Conservation (phyloP, 2,888 invertebrate genomes). For the Metalampra italica region DNA sequence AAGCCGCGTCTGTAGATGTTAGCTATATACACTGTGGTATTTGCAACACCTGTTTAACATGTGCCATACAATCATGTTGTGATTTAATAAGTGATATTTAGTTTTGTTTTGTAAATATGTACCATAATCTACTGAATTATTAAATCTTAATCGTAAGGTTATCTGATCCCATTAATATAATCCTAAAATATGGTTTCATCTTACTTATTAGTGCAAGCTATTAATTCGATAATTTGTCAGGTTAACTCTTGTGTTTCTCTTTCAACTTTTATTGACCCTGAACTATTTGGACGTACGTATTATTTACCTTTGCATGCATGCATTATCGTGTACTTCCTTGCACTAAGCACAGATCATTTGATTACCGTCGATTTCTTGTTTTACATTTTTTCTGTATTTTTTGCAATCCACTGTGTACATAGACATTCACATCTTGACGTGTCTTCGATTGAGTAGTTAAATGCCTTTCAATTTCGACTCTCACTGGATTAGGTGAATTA, state of each 20-base stretch:
- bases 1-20: slow-evolving; percentile 56
- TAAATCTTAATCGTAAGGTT: slow-evolving; percentile 58
- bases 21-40: slow-evolving; percentile 20
- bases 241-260: background rate
- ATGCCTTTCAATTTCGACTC: slow-evolving; percentile 23
- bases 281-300: slow-evolving; percentile 4
- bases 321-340: slow-evolving; percentile 23
- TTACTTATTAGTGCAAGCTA: slow-evolving; percentile 38
- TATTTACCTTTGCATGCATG: slow-evolving; percentile 12
- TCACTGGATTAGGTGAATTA: slow-evolving; percentile 68
- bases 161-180: slow-evolving; percentile 32
- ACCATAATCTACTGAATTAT: slow-evolving; percentile 63
- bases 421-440: slow-evolving; percentile 44
- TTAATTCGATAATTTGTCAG: slow-evolving; percentile 16
- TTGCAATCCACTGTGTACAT: slow-evolving; percentile 27
- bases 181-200: slow-evolving; percentile 46
- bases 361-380: slow-evolving; percentile 19
- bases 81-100: slow-evolving; percentile 78
- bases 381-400: slow-evolving; percentile 29
- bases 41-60: slow-evolving; percentile 63
- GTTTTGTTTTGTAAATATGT: slow-evolving; percentile 77
- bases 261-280: background rate
- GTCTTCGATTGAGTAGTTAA: slow-evolving; percentile 64
- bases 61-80: slow-evolving; percentile 78
- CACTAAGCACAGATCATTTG: slow-evolving; percentile 28